Evolutionary conservation across 1,140 invertebrate species (phyloP).

Genomic region (Musca domestica): DNA sequence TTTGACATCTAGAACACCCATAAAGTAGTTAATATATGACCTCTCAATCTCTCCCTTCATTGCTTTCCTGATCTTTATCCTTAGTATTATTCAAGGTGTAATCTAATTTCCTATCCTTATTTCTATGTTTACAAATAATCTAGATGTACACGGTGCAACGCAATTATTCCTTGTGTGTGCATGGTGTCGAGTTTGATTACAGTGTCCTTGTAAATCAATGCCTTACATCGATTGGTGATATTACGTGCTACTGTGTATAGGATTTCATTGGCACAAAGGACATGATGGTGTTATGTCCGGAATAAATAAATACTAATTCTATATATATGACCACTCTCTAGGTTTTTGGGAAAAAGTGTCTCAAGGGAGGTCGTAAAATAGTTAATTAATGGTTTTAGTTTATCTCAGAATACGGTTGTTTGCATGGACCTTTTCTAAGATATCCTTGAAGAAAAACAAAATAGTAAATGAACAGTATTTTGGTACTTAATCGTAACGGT

Average conservation of each 20-base stretch:
- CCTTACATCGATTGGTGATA: neutral
- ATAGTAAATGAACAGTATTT: no score
- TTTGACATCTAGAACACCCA: slow-evolving; percentile 23
- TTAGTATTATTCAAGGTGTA: neutral
- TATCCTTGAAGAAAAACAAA: no score
- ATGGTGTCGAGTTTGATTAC: neutral
- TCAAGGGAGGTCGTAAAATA: slow-evolving; percentile 13
- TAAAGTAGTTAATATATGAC: slow-evolving; percentile 27
- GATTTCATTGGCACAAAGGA: no score
- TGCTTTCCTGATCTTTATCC: no score
- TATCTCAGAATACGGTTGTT: neutral
- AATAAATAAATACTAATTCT: slow-evolving; percentile 1
- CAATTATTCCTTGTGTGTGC: no score
- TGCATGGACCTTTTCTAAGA: no score
- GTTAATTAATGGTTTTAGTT: slow-evolving; percentile 9
- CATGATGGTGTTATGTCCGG: slow-evolving; percentile 15
- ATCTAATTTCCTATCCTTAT: no score
- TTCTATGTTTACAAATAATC: neutral
- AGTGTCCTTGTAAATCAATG: slow-evolving; percentile 14
- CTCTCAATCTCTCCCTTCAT: slow-evolving; percentile 11
- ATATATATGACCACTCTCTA: neutral
- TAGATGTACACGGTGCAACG: no score
- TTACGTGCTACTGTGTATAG: slow-evolving; percentile 14
- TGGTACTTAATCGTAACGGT: no score
- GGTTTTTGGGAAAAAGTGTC: neutral